These are phyloP conservation scores for Trichogramma dendrolimi DNA, from an alignment of 2,888 invertebrate species.

Conservation along the genomic window DNA sequence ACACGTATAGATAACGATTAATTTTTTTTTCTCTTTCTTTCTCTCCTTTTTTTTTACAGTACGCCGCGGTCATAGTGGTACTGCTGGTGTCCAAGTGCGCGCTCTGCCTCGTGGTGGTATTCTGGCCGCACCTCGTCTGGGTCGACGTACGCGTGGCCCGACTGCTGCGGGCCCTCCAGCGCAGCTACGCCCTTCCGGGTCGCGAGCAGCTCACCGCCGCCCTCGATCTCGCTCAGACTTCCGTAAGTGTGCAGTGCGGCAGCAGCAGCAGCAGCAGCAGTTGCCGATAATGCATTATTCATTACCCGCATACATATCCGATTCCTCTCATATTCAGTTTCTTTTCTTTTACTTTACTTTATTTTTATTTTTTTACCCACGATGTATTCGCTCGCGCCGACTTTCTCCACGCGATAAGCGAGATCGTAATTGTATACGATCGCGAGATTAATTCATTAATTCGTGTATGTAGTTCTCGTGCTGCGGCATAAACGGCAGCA, in stretches of 20 bases:
- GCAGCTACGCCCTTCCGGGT: conserved; percentile 73
- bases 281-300: no score
- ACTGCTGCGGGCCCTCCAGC: conserved; percentile 68
- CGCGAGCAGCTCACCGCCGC: conserved; percentile 72
- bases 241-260: conserved; percentile 21
- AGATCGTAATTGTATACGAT: neutral
- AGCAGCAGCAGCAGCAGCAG: no score
- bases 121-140: conserved; percentile 76
- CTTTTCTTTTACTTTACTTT: neutral
- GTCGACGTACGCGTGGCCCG: conserved; percentile 65
- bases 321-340: neutral
- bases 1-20: conserved; percentile 55
- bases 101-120: conserved; percentile 65
- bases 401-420: no score
- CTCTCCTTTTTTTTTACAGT: conserved; percentile 54
- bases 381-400: no score
- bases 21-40: neutral
- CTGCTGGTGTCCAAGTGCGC: conserved; percentile 68
- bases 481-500: conserved; percentile 74
- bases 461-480: conserved; percentile 63
- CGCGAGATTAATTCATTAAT: neutral
- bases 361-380: no score
- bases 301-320: neutral
- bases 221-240: conserved; percentile 72
- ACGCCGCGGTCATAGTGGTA: conserved; percentile 66